Conservation (phyloP, 2,797 vertebrate genomes). For the Remorina albescens region DNA sequence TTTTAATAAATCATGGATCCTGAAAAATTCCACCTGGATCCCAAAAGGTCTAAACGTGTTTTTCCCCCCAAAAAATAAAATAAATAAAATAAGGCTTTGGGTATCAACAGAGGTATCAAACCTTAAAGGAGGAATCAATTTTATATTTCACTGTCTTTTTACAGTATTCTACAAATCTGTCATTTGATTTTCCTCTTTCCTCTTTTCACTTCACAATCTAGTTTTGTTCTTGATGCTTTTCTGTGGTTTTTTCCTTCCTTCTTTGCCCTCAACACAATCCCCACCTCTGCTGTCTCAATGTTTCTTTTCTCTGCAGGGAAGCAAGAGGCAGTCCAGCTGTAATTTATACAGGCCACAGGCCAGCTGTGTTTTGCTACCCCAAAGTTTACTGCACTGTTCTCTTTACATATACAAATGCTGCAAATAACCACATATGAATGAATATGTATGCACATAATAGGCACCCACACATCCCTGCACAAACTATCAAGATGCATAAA, state of each 20-base stretch:
- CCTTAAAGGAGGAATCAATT: neutral
- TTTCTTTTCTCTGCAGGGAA: constrained; percentile 3
- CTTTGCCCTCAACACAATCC: constrained; percentile 1
- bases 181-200: neutral
- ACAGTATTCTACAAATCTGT: neutral
- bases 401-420: neutral
- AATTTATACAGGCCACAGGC: constrained; percentile 20
- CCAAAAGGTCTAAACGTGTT: neutral
- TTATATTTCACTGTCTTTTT: constrained; percentile 1
- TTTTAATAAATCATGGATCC: too few relatives aligned
- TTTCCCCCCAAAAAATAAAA: constrained; percentile 6
- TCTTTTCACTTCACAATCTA: neutral
- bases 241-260: neutral
- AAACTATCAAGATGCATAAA: neutral
- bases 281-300: constrained; percentile 2
- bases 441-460: neutral
- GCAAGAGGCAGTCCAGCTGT: neutral
- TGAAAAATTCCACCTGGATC: neutral
- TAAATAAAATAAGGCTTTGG: neutral
- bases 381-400: neutral
- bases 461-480: neutral
- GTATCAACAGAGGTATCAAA: neutral
- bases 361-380: constrained; percentile 12
- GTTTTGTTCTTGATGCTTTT: neutral
- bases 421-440: neutral